Base-by-base conservation (phyloP, 2,888 invertebrate genomes). In the Dimorphilus gyrociliatus region DNA sequence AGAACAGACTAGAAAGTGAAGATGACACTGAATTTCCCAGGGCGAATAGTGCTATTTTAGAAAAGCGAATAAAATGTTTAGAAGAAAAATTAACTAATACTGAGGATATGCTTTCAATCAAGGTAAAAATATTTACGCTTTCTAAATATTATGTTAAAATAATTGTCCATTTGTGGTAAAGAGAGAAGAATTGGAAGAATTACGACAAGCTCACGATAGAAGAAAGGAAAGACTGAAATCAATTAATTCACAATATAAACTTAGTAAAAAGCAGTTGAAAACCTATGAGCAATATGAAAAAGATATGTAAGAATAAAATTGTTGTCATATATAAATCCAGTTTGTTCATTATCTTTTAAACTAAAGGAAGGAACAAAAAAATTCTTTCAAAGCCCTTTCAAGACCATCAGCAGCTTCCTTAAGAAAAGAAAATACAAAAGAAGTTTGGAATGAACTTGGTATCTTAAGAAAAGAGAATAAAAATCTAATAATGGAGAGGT, bases 401-500 rank as follows among this genome's bases (percentile, higher is more conserved):
- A n/a, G n/a, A n/a, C n/a, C n/a, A n/a, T n/a, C n/a, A n/a, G n/a
- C n/a, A n/a, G n/a, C n/a, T n/a, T n/a, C n/a, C n/a, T 37, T 60
- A 4, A 48, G 53, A 37, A 48, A 48, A 23, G 59, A 60, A 32
- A 47, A 56, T 43, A 53, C 52, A 29, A 48, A 53, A 30, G 46
- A 42, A 13, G 58, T 56, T 14, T 58, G 59, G 59, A 60, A 60
- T 38, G 59, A 60, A 33, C 46, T 60, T 25, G 41, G 54, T 7
- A 50, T 46, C 37, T 52, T 55, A 35, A 55, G 50, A 34, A 47
- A 44, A 32, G 52, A 60, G 32, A 52, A 53, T 41, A 47, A 52
- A 29, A 51, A 46, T 12, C 38, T 57, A 13, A 38, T 43, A 3
- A 44, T 51, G 2, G 54, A 54, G 28, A 53, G 46, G 58, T 58